Base-by-base conservation (phyloP, 1,140 invertebrate genomes). In the Nasonia giraulti region DNA sequence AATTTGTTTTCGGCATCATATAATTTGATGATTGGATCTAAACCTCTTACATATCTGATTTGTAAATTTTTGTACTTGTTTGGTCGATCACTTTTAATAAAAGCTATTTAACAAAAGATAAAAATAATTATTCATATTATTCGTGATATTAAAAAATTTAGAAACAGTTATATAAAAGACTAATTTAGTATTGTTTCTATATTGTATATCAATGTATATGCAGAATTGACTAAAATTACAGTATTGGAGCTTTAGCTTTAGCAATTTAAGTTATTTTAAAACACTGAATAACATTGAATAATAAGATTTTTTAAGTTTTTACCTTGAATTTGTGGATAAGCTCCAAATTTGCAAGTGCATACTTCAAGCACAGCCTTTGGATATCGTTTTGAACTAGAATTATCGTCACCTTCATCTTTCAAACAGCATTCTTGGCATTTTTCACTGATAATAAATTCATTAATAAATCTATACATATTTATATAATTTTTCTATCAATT, bases 241-340 rank as follows among this genome's bases (percentile, higher is more conserved):
- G 40, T 8, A 8, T 44, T 44, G 40, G 1, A 8, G 40, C 10
- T 44, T 44, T 7, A 44, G 6, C 8, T 27, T n/a, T 0, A 11
- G 6, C 68, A 84, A 69, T 76, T 84, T 80, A 82, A 76, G 76
- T 73, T 81, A n/a, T 37, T 27, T 27, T 85, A 79, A 71, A 76
- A 44, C 62, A 75, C 33, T 68, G 37, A 71, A n/a, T 81, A 76
- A 84, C 50, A 50, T 77, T 44, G 74, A 76, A n/a, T 23, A 31
- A 80, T 80, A 40, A 23, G 11, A 47, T 17, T 55, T 14, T 17
- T 4, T 2, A 66, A 62, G 2, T 62, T 55, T 79, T 78, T 92
- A 95, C 95, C 95, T 95, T 98, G 97, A 89, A 99, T 98, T 94
- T 99, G 98, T 74, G 98, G 98, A 95, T 98, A 99, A 62, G 97